These are phyloP conservation scores for Plecturocebus donacophilus DNA, from an alignment of 2,113 vertebrate species.

Conservation along the genomic window DNA sequence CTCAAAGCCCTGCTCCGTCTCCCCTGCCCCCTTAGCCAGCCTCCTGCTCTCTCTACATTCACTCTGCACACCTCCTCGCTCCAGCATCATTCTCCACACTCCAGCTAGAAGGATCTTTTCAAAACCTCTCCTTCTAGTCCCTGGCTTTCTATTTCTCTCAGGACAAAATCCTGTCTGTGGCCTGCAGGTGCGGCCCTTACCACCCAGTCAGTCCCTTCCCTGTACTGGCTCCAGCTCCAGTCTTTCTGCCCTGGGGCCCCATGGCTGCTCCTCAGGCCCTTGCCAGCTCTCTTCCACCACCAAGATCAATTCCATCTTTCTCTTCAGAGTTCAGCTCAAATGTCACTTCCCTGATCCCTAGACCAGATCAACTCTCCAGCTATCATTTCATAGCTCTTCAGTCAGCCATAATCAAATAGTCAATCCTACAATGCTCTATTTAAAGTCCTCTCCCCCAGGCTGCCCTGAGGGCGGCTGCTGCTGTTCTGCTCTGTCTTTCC, in stretches of 20 bases:
- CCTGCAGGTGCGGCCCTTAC: neutral
- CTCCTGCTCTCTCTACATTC: neutral
- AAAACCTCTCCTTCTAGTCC: neutral
- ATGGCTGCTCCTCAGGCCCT: neutral
- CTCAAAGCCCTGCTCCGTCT: neutral
- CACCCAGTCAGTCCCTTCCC: neutral
- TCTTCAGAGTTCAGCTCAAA: neutral
- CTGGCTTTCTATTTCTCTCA: neutral
- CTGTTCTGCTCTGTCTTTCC: neutral
- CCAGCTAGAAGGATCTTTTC: too few species aligned
- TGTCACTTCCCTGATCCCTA: neutral
- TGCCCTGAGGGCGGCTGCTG: fast-evolving
- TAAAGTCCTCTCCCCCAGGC: neutral
- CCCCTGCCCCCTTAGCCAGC: neutral
- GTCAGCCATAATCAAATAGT: neutral
- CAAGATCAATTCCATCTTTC: neutral
- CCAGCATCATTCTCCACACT: neutral
- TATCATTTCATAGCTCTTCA: neutral
- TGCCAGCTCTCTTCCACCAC: neutral
- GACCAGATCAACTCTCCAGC: neutral
- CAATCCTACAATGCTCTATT: neutral
- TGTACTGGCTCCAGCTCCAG: neutral
- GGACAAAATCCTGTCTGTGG: neutral
- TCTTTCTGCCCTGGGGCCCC: neutral
- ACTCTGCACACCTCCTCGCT: too few species aligned